Evolutionary conservation across 1,140 invertebrate species (phyloP).

Genomic region (Hylyphantes graminicola): DNA sequence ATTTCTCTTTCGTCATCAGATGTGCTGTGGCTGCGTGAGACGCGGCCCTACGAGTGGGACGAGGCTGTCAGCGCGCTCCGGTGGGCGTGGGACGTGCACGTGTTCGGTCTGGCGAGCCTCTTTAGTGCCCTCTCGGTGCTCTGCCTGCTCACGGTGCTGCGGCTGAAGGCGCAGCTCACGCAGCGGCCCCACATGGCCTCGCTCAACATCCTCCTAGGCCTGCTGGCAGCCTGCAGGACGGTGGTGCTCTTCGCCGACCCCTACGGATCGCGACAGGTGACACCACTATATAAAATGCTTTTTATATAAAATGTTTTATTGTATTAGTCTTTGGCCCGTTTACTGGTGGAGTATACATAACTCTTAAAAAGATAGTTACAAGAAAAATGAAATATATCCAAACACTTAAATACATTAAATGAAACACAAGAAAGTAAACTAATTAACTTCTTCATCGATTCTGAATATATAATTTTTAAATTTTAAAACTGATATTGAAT

Average conservation of each 20-base stretch:
- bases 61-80: constrained; percentile 57
- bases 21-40: background rate
- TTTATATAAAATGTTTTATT: too few relatives aligned
- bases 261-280: constrained; percentile 73
- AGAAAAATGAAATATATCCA: too few relatives aligned
- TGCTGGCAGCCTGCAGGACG: constrained; percentile 72
- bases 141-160: constrained; percentile 75
- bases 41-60: constrained; percentile 50
- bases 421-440: too few relatives aligned
- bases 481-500: too few relatives aligned
- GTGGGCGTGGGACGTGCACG: constrained; percentile 73
- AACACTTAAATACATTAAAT: too few relatives aligned
- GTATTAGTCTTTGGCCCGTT: too few relatives aligned
- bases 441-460: too few relatives aligned
- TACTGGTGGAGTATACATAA: too few relatives aligned
- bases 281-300: too few relatives aligned
- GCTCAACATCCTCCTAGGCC: constrained; percentile 75
- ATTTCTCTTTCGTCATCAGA: background rate
- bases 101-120: constrained; percentile 73
- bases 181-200: constrained; percentile 74
- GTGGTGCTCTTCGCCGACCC: constrained; percentile 74
- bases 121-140: constrained; percentile 75
- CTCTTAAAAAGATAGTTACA: too few relatives aligned
- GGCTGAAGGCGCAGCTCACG: constrained; percentile 74
- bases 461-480: too few relatives aligned